These are phyloP conservation scores for Onthophagus sagittarius DNA, from an alignment of 2,888 invertebrate genomes.

Conservation along the genomic window DNA sequence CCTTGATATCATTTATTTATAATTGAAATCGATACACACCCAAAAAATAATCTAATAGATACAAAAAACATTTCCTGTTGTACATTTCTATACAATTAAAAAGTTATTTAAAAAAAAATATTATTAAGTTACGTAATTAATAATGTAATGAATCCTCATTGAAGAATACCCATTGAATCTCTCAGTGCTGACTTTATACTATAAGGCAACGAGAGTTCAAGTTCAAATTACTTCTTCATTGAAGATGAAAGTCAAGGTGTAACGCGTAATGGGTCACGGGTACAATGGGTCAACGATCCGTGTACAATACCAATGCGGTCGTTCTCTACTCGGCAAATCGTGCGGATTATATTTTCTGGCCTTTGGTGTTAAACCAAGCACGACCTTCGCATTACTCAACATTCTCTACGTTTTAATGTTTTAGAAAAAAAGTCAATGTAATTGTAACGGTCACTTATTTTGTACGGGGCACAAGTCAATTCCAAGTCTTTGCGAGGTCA, in stretches of 20 bases:
- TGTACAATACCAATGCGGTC: background rate
- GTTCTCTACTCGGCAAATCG: background rate
- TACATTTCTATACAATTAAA: too few species aligned
- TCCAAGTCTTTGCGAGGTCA: background rate
- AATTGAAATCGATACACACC: too few species aligned
- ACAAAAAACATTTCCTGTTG: too few species aligned
- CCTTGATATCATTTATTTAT: too few species aligned
- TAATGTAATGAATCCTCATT: background rate
- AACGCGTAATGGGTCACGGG: background rate
- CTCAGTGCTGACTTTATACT: background rate
- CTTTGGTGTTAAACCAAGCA: background rate
- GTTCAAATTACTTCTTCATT: background rate
- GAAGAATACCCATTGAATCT: background rate
- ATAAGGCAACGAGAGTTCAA: background rate
- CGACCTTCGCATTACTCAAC: background rate
- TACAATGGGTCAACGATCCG: background rate
- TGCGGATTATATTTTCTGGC: background rate
- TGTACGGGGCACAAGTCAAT: background rate
- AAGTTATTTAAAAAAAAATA: too few species aligned
- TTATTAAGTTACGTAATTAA: background rate
- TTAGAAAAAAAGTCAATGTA: background rate
- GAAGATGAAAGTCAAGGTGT: background rate
- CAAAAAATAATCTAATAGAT: too few species aligned
- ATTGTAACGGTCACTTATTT: background rate
- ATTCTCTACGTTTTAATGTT: background rate